Evolutionary conservation across 2,888 invertebrate species (phyloP).

Genomic region (Caenorhabditis sp.): DNA sequence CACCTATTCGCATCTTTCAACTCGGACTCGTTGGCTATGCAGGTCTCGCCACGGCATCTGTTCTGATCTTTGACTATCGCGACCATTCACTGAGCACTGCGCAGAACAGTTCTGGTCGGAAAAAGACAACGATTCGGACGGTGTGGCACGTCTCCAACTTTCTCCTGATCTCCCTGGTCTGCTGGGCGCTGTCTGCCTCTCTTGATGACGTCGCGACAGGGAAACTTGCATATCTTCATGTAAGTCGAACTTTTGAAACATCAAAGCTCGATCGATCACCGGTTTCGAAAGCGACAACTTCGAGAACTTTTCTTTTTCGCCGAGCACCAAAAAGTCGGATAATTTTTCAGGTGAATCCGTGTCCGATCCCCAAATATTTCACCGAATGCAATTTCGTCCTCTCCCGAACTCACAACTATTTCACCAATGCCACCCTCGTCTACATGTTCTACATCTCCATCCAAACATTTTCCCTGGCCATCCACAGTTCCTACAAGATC

Average conservation of each 20-base stretch:
- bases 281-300: too few relatives aligned
- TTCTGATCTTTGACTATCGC: conserved; percentile 27
- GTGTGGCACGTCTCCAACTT: conserved; percentile 23
- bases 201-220: not conserved
- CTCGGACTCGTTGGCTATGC: conserved; percentile 15
- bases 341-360: conserved; percentile 24
- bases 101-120: not conserved
- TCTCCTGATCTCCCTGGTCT: not conserved
- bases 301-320: too few relatives aligned
- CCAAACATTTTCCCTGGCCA: conserved; percentile 11
- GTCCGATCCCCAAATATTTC: conserved; percentile 16
- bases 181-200: not conserved
- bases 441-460: not conserved
- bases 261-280: too few relatives aligned
- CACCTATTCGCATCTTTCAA: conserved; percentile 2
- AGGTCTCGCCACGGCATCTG: conserved; percentile 1
- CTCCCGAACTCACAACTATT: not conserved
- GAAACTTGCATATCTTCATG: conserved; percentile 9
- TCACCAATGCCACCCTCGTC: not conserved
- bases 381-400: conserved; percentile 18
- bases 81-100: not conserved
- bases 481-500: conserved; percentile 23
- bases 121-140: not conserved
- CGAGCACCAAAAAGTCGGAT: too few relatives aligned
- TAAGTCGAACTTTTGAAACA: not conserved